Percentiles rank a stretch among this genome's conserved stretches.
Conservation (phyloP, 2,888 invertebrate species). For the Erebia epiphron region DNA sequence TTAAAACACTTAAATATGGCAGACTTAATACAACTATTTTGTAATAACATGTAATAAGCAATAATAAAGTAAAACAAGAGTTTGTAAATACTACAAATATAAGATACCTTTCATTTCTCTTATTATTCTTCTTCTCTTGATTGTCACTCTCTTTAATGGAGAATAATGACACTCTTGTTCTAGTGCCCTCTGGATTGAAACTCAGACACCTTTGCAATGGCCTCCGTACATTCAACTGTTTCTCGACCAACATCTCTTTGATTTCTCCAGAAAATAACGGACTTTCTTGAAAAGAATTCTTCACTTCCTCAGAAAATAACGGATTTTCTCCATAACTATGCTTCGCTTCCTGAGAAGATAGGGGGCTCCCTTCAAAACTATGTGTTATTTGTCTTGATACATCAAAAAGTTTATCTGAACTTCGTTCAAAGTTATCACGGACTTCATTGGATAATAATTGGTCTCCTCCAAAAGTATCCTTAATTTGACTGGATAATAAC, state of each 20-base stretch:
- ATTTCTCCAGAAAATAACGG: slow-evolving; percentile 60
- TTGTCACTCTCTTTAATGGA: slow-evolving; percentile 62
- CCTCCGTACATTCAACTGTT: slow-evolving; percentile 51
- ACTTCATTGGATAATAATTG: neutral
- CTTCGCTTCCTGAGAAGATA: no score
- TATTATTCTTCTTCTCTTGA: slow-evolving; percentile 60
- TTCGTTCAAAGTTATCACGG: neutral
- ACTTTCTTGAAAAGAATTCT: neutral
- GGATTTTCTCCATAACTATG: neutral
- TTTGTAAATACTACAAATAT: no score
- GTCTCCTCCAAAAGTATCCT: neutral
- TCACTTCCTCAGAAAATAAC: neutral
- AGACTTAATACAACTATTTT: no score
- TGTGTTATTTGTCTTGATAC: neutral
- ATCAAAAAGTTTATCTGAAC: neutral
- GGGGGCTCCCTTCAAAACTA: neutral
- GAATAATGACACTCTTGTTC: slow-evolving; percentile 56
- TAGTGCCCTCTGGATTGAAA: slow-evolving; percentile 58
- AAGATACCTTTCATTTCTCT: slow-evolving; percentile 86
- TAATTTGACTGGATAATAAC: neutral
- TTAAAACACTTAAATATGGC: no score
- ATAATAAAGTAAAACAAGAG: no score
- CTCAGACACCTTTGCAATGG: slow-evolving; percentile 63
- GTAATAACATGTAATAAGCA: no score
- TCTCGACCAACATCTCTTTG: slow-evolving; percentile 52